Evolutionary conservation across 2,888 invertebrate species (phyloP).

Genomic region (Augiades crinisus): DNA sequence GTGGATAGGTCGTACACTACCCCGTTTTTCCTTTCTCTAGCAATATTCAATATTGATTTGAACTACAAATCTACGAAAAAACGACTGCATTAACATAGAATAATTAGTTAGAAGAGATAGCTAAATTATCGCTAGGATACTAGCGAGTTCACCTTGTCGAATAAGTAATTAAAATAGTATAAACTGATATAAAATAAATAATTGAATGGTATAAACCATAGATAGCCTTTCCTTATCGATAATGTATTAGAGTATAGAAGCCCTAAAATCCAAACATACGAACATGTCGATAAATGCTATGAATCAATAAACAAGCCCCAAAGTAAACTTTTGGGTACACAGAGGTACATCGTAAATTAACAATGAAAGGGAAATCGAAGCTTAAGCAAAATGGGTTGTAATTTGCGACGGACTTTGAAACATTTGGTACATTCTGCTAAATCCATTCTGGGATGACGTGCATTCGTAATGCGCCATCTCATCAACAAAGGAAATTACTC

Average conservation of each 20-base stretch:
- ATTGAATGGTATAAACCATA: no score
- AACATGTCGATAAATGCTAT: constrained; percentile 12
- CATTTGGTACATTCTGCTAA: constrained; percentile 14
- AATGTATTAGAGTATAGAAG: neutral
- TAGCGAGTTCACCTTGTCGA: no score
- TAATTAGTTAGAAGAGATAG: no score
- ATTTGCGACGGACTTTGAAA: constrained; percentile 24
- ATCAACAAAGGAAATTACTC: constrained; percentile 13
- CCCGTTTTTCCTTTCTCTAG: no score
- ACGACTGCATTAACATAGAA: no score
- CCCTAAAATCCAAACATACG: neutral
- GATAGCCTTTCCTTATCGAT: constrained; percentile 12
- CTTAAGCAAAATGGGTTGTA: constrained; percentile 18
- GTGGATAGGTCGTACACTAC: no score
- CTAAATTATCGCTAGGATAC: no score
- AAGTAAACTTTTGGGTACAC: constrained; percentile 23
- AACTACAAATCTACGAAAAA: no score
- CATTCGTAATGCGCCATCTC: constrained; percentile 12
- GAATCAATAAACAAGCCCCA: constrained; percentile 24
- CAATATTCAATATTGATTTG: no score
- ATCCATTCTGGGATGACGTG: constrained; percentile 8
- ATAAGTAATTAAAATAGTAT: no score
- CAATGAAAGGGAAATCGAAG: constrained; percentile 17
- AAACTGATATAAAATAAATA: no score
- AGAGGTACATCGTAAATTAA: constrained; percentile 18